Percentiles rank a stretch among this genome's conserved stretches.
phyloP scores from a whole-genome alignment of 2,113 vertebrate genomes.

The Cryptomyrus ogoouensis region DNA sequence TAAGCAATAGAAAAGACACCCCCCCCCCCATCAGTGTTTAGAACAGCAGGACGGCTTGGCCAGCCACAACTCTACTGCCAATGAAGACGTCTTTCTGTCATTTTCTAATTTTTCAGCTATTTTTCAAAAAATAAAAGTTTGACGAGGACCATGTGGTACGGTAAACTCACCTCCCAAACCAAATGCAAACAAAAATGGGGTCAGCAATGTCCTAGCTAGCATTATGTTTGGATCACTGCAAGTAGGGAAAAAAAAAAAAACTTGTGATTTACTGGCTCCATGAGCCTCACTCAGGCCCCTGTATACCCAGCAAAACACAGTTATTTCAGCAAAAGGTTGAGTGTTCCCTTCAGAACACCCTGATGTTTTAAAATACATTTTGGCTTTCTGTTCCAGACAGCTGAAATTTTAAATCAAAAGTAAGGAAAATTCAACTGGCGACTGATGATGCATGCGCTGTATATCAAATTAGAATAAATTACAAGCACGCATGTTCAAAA shows the following conservation, averaged over 20 bases:
- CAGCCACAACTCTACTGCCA: neutral
- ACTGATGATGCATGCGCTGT: neutral
- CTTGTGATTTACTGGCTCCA: neutral
- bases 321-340: conserved; percentile 3
- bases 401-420: neutral
- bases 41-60: neutral
- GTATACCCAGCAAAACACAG: neutral
- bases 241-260: neutral
- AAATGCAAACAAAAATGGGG: neutral
- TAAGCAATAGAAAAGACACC: neutral
- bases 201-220: neutral
- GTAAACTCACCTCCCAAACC: neutral
- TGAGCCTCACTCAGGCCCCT: neutral
- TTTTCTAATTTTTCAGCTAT: neutral
- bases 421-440: neutral
- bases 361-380: neutral
- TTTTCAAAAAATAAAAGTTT: neutral
- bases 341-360: neutral
- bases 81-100: neutral
- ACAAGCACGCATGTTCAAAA: neutral
- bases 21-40: neutral
- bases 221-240: neutral
- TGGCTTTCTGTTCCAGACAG: neutral
- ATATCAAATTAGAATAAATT: neutral
- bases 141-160: neutral